These are phyloP conservation scores for Macaria notata DNA, from an alignment of 2,888 invertebrate species.

Conservation along the genomic window DNA sequence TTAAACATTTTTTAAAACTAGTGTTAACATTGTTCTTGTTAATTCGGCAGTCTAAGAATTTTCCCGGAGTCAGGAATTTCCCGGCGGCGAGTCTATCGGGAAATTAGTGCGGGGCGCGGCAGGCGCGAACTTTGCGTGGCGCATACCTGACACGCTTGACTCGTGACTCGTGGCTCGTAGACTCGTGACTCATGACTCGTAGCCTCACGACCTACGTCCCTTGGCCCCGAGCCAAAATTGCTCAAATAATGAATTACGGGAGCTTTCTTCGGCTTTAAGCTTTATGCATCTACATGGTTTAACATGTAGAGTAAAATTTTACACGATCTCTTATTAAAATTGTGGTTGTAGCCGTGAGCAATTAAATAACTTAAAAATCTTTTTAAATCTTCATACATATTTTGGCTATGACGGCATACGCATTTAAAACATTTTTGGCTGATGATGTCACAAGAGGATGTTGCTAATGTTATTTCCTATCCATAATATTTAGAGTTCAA, in stretches of 20 bases:
- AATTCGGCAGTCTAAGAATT: conserved; percentile 43
- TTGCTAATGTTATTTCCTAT: too few relatives aligned
- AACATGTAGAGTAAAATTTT: too few relatives aligned
- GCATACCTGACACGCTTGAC: conserved; percentile 23
- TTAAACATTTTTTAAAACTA: conserved; percentile 30
- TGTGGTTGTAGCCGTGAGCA: too few relatives aligned
- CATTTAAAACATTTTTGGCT: too few relatives aligned
- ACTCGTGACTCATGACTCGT: too few relatives aligned
- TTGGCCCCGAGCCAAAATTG: conserved; percentile 23
- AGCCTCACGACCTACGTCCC: conserved; percentile 16
- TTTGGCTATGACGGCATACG: too few relatives aligned
- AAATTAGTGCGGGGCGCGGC: conserved; percentile 51
- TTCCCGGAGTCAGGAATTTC: conserved; percentile 30
- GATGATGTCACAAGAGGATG: too few relatives aligned
- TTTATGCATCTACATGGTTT: too few relatives aligned
- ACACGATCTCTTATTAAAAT: too few relatives aligned
- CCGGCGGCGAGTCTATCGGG: conserved; percentile 42
- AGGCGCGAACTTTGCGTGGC: conserved; percentile 46
- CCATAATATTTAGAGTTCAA: too few relatives aligned
- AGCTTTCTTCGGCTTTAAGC: background rate
- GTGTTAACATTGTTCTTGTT: conserved; percentile 38
- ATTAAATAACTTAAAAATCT: too few relatives aligned
- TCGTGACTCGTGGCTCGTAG: background rate
- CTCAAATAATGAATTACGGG: conserved; percentile 2
- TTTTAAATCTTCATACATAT: too few relatives aligned